Base-by-base conservation (phyloP, 2,888 invertebrate genomes). In the Leptinotarsa rubiginosa region DNA sequence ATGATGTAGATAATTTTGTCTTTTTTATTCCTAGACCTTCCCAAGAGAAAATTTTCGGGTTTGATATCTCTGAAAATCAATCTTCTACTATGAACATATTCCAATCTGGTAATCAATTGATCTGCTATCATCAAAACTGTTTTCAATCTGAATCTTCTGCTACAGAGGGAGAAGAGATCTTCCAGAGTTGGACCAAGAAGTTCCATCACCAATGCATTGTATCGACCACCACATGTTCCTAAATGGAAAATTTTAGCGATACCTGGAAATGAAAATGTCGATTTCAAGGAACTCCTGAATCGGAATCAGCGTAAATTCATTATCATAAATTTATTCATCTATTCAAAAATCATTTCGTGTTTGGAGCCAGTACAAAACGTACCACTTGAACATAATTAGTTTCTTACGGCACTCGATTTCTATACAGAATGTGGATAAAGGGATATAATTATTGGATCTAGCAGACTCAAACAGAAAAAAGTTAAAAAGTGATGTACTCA, bases 1-100 rank as follows among this genome's bases (percentile, higher is more conserved):
- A 99, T 99, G 90, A 99, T 99, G 92, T 99, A 97, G 88, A 99
- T 97, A 90, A 97, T 93, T 92, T 98, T 98, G 91, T 99, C 98
- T 90, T 97, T 95, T 91, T 97, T 97, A 88, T 96, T 96, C 89
- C 96, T 96, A 90, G 95, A 95, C 90, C 98, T 94, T 88, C 99
- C 99, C 90, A 99, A 97, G 89, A 99, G 93, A 92, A 99, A 99
- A 91, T 99, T 99, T 90, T 99, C 99, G 85, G 99, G 99, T 90
- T 99, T 99, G 79, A 99, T 97, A 91, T 99, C 99, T 87, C 99
- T 93, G 90, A 98, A 99, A 90, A 99, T 99, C 89, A 99, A 93
- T 91, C 98, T 97, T 89, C 98, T 96, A 88, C 96, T 96, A 91
- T 99, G 99, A 87, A 99, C 99, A 91, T 97, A 99, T 91, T 99